Percentiles rank a stretch among this genome's conserved stretches.
Evolutionary conservation across 2,797 vertebrate genomes (phyloP).

Genomic region (Iguana delicatissima): DNA sequence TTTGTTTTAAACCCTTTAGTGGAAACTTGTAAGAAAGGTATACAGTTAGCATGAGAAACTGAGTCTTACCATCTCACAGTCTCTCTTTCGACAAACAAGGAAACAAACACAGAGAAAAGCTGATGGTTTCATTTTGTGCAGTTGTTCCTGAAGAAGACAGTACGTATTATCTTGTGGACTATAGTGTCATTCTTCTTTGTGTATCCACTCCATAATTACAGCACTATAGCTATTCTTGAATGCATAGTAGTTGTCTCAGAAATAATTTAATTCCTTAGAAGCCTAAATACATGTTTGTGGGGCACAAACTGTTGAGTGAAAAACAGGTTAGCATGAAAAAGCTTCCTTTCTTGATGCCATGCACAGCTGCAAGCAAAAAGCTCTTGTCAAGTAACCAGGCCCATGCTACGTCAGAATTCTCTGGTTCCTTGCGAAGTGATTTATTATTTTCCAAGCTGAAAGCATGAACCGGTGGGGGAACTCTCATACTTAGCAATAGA

Average conservation of each 20-base stretch:
- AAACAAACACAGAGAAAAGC: not conserved
- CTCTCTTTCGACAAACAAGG: conserved; percentile 37
- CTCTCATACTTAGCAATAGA: not conserved
- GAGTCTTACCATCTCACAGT: conserved; percentile 11
- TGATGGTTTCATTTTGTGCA: conserved; percentile 12
- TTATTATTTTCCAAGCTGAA: not conserved
- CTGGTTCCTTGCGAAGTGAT: not conserved
- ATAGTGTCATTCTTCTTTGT: not conserved
- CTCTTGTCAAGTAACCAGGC: not conserved
- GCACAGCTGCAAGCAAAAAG: not conserved
- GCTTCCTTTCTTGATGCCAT: not conserved
- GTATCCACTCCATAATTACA: not conserved
- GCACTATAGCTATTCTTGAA: not conserved
- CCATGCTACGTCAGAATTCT: not conserved
- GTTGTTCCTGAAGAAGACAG: not conserved
- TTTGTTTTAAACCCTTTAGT: conserved; percentile 34
- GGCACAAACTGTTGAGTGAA: not conserved
- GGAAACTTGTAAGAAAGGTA: conserved; percentile 2
- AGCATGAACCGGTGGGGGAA: not conserved
- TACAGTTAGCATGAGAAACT: conserved; percentile 15
- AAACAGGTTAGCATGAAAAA: not conserved
- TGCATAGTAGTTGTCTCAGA: conserved; percentile 14
- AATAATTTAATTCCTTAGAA: conserved; percentile 22
- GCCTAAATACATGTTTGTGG: not conserved
- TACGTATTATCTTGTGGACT: conserved; percentile 6